A percentile compares a stretch with the other conserved stretches of the same genome.
Evolutionary conservation across 1,140 invertebrate genomes (phyloP).

Genomic region (Drosophila tristis): DNA sequence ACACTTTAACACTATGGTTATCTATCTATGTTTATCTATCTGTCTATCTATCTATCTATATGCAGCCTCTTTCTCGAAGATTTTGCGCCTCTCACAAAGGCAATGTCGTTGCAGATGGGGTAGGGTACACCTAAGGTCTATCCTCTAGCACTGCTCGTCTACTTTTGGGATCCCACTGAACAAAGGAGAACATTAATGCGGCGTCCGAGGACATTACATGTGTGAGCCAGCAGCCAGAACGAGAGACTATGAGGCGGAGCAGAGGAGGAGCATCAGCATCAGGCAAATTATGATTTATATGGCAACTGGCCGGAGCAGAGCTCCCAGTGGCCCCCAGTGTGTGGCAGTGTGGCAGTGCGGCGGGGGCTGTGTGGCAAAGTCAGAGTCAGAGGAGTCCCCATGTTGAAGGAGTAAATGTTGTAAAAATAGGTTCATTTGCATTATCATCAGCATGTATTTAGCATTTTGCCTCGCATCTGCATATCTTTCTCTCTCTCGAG

Average conservation of each 20-base stretch:
- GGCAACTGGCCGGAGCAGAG: constrained; percentile 21
- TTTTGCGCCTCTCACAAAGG: constrained; percentile 2
- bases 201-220: constrained; percentile 50
- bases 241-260: constrained; percentile 18
- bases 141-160: background rate
- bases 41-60: too few relatives aligned
- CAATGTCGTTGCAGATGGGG: background rate
- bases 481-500: constrained; percentile 20
- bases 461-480: constrained; percentile 46
- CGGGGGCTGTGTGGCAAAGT: background rate
- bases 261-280: constrained; percentile 7
- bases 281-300: constrained; percentile 73
- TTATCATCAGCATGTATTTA: constrained; percentile 63
- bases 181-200: constrained; percentile 51
- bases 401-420: constrained; percentile 46
- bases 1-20: background rate
- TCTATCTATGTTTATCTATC: too few relatives aligned
- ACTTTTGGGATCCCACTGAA: constrained; percentile 1
- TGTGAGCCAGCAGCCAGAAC: constrained; percentile 26
- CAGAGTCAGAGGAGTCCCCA: constrained; percentile 12
- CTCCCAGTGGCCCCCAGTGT: background rate
- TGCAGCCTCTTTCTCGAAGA: background rate
- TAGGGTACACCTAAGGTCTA: background rate
- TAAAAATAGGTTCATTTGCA: constrained; percentile 70
- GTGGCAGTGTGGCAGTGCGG: background rate